Evolutionary conservation across 2,797 vertebrate species (phyloP).

Genomic region (Siniperca undulata): DNA sequence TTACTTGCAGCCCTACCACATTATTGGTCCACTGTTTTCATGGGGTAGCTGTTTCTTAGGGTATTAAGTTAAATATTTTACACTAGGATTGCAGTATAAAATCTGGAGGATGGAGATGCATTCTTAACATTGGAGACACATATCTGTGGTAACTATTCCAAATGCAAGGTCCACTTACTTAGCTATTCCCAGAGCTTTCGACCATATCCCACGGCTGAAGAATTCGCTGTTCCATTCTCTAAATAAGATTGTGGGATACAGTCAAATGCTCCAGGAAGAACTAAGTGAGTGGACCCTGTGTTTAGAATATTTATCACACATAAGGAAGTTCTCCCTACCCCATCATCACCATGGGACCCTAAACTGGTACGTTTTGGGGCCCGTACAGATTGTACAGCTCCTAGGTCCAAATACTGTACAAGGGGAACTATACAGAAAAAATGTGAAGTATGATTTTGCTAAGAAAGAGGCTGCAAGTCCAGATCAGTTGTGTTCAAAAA

Average conservation of each 20-base stretch:
- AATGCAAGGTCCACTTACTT: background rate
- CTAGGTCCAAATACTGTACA: background rate
- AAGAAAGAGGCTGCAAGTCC: background rate
- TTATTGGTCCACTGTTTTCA: background rate
- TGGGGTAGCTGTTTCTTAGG: background rate
- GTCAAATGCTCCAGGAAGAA: background rate
- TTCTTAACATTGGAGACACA: background rate
- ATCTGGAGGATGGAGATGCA: background rate
- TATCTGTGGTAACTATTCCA: background rate
- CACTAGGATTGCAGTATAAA: background rate
- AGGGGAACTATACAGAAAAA: background rate
- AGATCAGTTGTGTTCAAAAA: background rate
- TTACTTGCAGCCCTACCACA: background rate
- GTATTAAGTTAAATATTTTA: background rate
- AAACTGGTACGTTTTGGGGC: background rate
- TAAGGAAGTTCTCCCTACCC: background rate
- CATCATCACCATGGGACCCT: background rate
- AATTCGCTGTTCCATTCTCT: too few relatives aligned
- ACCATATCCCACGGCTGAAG: too few relatives aligned
- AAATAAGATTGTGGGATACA: too few relatives aligned
- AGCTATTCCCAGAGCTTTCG: background rate
- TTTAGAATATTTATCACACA: background rate
- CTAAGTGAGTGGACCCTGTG: background rate
- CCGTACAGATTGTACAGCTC: background rate
- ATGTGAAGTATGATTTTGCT: background rate